phyloP scores from a whole-genome alignment of 2,888 invertebrate species.

The Pseudococcus viburni region DNA sequence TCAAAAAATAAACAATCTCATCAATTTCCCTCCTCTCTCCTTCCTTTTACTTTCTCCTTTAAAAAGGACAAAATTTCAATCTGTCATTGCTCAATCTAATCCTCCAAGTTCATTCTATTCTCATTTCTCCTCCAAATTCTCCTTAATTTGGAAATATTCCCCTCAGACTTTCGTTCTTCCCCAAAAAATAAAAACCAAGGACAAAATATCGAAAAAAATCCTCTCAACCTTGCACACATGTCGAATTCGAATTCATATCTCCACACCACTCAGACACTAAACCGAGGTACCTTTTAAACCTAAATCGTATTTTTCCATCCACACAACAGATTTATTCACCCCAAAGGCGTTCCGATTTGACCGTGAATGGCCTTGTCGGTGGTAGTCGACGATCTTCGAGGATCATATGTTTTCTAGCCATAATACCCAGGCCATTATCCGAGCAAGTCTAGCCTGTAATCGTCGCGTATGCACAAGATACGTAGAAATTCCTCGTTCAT shows the following conservation, averaged over 20 bases:
- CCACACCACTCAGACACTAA: not conserved
- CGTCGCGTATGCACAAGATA: not conserved
- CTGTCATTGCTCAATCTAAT: too few species aligned
- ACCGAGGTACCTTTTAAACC: not conserved
- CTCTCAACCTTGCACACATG: too few species aligned
- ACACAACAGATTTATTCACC: not conserved
- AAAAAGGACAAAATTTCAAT: too few species aligned
- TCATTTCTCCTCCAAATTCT: too few species aligned
- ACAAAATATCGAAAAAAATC: too few species aligned
- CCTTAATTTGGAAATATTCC: too few species aligned
- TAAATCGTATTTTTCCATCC: not conserved
- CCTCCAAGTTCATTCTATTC: too few species aligned
- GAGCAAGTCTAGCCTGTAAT: not conserved
- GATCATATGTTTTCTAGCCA: slow-evolving; percentile 26
- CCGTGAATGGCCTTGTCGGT: slow-evolving; percentile 25
- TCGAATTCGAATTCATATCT: not conserved
- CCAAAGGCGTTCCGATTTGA: slow-evolving; percentile 20
- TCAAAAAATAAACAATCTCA: too few species aligned
- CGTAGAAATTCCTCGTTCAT: not conserved
- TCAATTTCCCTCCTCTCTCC: too few species aligned
- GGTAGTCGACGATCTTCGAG: not conserved
- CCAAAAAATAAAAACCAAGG: too few species aligned
- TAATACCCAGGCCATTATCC: not conserved
- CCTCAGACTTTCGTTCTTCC: too few species aligned
- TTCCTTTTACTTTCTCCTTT: too few species aligned